phyloP scores from a whole-genome alignment of 2,797 vertebrate species.

The Bradypus variegatus region DNA sequence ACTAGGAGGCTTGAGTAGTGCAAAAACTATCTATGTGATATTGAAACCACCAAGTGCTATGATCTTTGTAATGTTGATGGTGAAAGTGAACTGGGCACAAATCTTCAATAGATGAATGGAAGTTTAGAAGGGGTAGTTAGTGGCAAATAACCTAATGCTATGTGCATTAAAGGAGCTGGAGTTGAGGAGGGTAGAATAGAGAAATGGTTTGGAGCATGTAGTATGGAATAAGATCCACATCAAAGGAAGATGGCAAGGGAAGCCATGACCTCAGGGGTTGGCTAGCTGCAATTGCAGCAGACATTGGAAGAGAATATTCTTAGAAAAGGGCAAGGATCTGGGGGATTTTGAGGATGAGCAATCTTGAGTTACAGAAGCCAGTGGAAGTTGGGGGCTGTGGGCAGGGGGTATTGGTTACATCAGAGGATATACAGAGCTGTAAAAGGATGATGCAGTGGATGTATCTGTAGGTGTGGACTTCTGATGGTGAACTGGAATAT shows the following conservation, averaged over 20 bases:
- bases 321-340: neutral
- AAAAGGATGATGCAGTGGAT: neutral
- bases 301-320: neutral
- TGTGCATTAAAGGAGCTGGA: neutral
- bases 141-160: fast-evolving
- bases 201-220: neutral
- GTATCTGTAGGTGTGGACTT: neutral
- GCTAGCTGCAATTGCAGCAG: neutral
- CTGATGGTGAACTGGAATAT: neutral
- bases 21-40: neutral
- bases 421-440: too few relatives aligned
- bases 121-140: neutral
- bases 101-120: neutral
- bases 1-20: neutral
- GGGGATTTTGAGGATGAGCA: neutral
- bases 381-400: neutral
- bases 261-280: neutral
- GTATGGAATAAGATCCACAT: neutral
- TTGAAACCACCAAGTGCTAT: neutral
- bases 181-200: neutral
- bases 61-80: neutral
- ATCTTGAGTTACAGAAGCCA: neutral
- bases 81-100: neutral
- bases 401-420: too few relatives aligned
- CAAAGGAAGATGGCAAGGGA: neutral